Conservation (phyloP, 2,113 vertebrate species). For the Istiophorus platypterus region DNA sequence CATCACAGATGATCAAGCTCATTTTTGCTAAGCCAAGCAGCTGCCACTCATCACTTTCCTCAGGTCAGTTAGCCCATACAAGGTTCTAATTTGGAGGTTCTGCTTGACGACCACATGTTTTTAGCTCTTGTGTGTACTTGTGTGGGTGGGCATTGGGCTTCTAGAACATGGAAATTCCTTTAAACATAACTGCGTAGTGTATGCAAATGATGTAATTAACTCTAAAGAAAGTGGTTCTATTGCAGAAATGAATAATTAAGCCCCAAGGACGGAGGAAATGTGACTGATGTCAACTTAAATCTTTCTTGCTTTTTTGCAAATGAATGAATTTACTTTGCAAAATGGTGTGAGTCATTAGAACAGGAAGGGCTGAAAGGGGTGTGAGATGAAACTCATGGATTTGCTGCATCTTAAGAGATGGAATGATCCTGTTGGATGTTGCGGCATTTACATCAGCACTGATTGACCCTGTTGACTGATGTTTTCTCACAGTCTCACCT, state of each 20-base stretch:
- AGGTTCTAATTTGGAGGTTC: not conserved
- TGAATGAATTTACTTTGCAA: slow-evolving; percentile 32
- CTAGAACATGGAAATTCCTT: not conserved
- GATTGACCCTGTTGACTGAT: not conserved
- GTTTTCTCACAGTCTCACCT: not conserved
- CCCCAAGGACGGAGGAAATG: slow-evolving; percentile 24
- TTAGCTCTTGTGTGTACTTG: not conserved
- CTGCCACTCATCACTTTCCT: not conserved
- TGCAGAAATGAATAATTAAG: slow-evolving; percentile 20
- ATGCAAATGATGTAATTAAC: slow-evolving; percentile 9
- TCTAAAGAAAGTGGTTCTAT: not conserved
- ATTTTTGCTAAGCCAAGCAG: slow-evolving; percentile 14
- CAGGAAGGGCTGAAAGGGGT: not conserved
- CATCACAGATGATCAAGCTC: slow-evolving; percentile 9
- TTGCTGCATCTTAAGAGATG: too few species aligned
- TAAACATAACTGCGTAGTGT: not conserved
- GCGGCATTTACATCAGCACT: not conserved
- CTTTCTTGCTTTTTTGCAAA: slow-evolving; percentile 31
- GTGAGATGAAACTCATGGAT: too few species aligned
- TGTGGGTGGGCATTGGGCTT: not conserved
- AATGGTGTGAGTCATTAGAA: slow-evolving; percentile 18
- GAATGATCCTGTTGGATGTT: too few species aligned
- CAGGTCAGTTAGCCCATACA: not conserved
- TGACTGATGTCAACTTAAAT: slow-evolving; percentile 24
- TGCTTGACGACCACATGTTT: too few species aligned